Percentiles rank a stretch among this genome's conserved stretches.
phyloP scores from a whole-genome alignment of 2,113 vertebrate species.

The Onychostruthus taczanowskii region DNA sequence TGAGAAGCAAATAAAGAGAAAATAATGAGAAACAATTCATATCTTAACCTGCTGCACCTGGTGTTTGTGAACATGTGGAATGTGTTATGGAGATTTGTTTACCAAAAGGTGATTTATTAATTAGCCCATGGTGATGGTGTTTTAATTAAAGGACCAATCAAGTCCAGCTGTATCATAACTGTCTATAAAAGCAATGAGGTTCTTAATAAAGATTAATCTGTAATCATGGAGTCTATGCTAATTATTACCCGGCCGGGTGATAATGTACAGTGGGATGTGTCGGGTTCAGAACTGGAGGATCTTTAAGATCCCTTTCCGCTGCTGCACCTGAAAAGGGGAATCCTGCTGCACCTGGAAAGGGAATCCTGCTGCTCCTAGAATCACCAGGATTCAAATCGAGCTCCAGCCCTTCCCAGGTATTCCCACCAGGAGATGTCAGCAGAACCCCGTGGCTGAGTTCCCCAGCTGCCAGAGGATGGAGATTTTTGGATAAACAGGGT shows the following conservation, averaged over 20 bases:
- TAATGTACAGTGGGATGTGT: neutral
- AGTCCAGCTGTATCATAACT: neutral
- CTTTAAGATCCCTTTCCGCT: neutral
- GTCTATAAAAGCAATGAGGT: neutral
- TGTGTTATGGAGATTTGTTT: no score
- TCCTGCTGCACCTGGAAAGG: neutral
- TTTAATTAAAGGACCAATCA: neutral
- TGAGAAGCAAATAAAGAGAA: no score
- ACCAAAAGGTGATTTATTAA: no score
- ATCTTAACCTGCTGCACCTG: no score
- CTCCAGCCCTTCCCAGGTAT: accelerated
- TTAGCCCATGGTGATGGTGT: no score
- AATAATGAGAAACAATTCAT: no score
- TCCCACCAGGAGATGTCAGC: conserved; percentile 26
- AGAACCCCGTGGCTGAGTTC: neutral
- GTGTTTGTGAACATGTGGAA: no score
- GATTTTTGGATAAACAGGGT: no score
- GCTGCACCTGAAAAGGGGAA: neutral
- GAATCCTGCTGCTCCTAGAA: no score
- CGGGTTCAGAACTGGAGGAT: neutral
- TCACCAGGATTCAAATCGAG: neutral
- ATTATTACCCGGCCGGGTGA: neutral
- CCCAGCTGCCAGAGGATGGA: neutral
- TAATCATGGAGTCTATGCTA: neutral
- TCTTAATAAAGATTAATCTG: neutral